These are phyloP conservation scores for Patella pellucida DNA, from an alignment of 2,888 invertebrate species.

Conservation along the genomic window DNA sequence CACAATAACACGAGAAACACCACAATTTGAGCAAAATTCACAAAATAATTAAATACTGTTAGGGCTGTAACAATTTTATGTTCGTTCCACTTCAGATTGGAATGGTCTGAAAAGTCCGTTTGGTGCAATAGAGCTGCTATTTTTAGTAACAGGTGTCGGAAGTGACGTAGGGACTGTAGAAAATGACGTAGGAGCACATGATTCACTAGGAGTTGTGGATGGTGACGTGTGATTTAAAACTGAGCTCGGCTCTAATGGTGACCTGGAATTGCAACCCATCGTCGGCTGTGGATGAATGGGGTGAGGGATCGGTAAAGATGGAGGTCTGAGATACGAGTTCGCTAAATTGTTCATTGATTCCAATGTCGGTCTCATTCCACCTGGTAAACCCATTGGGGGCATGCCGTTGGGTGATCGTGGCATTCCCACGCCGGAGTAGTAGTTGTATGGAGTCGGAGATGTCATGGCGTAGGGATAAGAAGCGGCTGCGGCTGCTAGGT, in stretches of 20 bases:
- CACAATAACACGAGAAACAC: too few relatives aligned
- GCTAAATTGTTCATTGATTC: constrained; percentile 8
- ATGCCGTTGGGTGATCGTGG: constrained; percentile 18
- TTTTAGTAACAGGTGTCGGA: constrained; percentile 19
- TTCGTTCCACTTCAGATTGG: constrained; percentile 33
- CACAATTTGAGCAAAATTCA: too few relatives aligned
- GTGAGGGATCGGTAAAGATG: background rate
- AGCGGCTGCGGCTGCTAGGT: constrained; percentile 87
- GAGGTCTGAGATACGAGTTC: background rate
- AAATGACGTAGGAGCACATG: constrained; percentile 7
- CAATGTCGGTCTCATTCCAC: background rate
- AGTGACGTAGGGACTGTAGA: constrained; percentile 19
- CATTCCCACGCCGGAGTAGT: constrained; percentile 36
- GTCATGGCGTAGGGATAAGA: constrained; percentile 58
- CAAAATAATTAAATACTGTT: too few relatives aligned
- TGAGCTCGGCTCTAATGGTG: background rate
- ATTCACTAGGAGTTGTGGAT: background rate
- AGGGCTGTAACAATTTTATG: constrained; percentile 1
- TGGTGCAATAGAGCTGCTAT: constrained; percentile 31
- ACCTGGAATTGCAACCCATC: background rate
- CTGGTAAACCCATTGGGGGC: constrained; percentile 6
- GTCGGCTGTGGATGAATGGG: background rate
- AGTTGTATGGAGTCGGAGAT: constrained; percentile 42
- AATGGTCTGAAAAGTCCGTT: constrained; percentile 35
- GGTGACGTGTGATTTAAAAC: background rate